A percentile compares a stretch with the other conserved stretches of the same genome.
Evolutionary conservation across 2,113 vertebrate species (phyloP).

Genomic region (Sander lucioperca): DNA sequence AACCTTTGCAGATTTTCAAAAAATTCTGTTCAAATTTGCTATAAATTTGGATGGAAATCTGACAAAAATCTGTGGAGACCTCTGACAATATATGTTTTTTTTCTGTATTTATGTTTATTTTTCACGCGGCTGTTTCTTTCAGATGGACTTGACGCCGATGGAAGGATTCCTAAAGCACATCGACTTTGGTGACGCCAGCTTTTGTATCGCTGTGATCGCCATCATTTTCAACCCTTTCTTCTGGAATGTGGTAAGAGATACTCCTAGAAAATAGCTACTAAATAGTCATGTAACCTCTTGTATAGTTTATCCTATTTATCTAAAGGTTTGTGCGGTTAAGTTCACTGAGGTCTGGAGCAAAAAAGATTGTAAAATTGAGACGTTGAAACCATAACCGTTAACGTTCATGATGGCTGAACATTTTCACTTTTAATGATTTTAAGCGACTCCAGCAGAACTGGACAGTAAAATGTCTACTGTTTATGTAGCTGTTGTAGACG

Average conservation of each 20-base stretch:
- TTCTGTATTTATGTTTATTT: not conserved
- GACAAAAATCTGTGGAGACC: not conserved
- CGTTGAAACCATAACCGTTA: not conserved
- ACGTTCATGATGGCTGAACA: too few species aligned
- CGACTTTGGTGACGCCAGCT: constrained; percentile 70
- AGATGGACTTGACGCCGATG: constrained; percentile 79
- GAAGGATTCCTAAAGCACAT: constrained; percentile 57
- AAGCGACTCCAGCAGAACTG: not conserved
- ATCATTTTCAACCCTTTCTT: constrained; percentile 86
- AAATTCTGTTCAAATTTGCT: not conserved
- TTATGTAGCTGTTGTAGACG: too few species aligned
- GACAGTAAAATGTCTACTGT: too few species aligned
- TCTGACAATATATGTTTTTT: not conserved
- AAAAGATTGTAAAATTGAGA: not conserved
- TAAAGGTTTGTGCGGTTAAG: not conserved
- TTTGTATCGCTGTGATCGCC: constrained; percentile 78
- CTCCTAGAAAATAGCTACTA: not conserved
- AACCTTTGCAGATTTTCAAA: not conserved
- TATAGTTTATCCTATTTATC: not conserved
- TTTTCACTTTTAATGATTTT: not conserved
- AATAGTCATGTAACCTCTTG: not conserved
- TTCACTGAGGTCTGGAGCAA: not conserved
- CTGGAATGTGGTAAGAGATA: constrained; percentile 84
- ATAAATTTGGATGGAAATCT: not conserved
- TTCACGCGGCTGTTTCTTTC: constrained; percentile 29